A percentile compares a stretch with the other conserved stretches of the same genome.
phyloP scores from a whole-genome alignment of 2,797 vertebrate genomes.

The Parauchenoglanis punctatus region DNA sequence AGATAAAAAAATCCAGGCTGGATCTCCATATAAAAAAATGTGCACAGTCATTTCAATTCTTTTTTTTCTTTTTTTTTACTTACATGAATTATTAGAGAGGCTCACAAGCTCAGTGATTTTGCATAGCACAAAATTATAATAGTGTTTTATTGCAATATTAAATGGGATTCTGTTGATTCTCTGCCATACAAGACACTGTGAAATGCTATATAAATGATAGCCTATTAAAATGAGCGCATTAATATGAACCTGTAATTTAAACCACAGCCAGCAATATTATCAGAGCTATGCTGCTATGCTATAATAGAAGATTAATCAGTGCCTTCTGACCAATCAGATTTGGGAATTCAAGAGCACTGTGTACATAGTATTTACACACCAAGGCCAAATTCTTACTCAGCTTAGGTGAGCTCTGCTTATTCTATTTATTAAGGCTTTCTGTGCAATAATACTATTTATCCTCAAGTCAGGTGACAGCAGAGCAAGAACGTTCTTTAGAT shows the following conservation, averaged over 20 bases:
- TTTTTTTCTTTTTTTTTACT: not conserved
- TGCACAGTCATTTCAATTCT: not conserved
- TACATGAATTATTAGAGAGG: not conserved
- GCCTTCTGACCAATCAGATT: not conserved
- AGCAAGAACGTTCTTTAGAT: conserved; percentile 5
- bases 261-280: not conserved
- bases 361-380: not conserved
- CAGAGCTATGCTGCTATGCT: not conserved
- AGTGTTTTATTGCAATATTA: not conserved
- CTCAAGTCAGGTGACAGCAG: not conserved
- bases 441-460: not conserved
- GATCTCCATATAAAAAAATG: not conserved
- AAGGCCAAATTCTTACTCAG: not conserved
- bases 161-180: not conserved
- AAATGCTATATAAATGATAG: not conserved
- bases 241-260: not conserved
- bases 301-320: not conserved
- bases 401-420: not conserved
- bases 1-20: not conserved
- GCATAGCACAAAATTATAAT: not conserved
- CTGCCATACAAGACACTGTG: not conserved
- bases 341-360: not conserved
- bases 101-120: not conserved
- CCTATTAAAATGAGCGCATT: not conserved
- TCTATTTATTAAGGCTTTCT: not conserved